phyloP scores from a whole-genome alignment of 1,140 invertebrate species.

The Lucilia sericata region DNA sequence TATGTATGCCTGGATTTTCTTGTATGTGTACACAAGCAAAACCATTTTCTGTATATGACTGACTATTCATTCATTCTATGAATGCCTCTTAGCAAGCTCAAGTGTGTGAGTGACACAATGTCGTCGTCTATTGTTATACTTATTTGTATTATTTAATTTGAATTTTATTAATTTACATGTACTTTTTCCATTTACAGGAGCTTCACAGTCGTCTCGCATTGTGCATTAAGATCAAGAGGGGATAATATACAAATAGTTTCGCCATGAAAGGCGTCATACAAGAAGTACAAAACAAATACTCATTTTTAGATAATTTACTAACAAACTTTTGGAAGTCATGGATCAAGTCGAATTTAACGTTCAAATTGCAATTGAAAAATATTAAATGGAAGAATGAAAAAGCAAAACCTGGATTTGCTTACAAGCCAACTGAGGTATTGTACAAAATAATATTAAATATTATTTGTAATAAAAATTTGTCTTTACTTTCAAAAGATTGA shows the following conservation, averaged over 20 bases:
- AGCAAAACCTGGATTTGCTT: conserved; percentile 70
- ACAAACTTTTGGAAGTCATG: conserved; percentile 62
- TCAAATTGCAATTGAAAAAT: conserved; percentile 57
- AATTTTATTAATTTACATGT: neutral
- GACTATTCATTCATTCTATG: neutral
- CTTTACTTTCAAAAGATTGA: conserved; percentile 73
- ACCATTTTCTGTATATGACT: neutral
- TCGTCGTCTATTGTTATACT: neutral
- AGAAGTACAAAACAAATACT: conserved; percentile 61
- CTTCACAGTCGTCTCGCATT: neutral
- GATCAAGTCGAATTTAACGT: conserved; percentile 57
- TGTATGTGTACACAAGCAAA: neutral
- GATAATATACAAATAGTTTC: neutral
- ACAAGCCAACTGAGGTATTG: conserved; percentile 71
- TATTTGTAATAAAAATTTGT: neutral
- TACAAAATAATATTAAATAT: neutral
- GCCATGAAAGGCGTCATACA: conserved; percentile 55
- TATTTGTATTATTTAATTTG: neutral
- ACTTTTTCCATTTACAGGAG: neutral
- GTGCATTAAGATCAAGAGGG: neutral
- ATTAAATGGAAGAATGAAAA: conserved; percentile 71
- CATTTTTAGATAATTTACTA: conserved; percentile 61
- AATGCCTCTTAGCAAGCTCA: neutral
- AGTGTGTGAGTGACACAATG: neutral
- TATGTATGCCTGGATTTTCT: neutral